phyloP scores from a whole-genome alignment of 2,797 vertebrate genomes.

The Eptatretus atami region DNA sequence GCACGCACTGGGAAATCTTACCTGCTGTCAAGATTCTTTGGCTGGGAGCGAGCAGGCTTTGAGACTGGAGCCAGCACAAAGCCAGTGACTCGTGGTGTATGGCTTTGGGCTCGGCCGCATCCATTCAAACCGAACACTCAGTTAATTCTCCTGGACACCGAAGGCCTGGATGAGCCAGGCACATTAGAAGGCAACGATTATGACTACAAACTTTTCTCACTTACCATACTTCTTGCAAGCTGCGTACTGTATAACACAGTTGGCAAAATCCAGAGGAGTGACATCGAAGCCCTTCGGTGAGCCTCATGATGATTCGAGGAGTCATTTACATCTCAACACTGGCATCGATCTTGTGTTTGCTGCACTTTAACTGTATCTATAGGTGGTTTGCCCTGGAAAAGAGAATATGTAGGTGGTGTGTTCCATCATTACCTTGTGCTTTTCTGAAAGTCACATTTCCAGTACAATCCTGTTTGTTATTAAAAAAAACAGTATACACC shows the following conservation, averaged over 20 bases:
- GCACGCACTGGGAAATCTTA: conserved; percentile 1
- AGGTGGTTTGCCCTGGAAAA: too few relatives aligned
- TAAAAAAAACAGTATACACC: too few relatives aligned
- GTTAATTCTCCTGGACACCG: not conserved
- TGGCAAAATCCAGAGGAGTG: conserved; percentile 2
- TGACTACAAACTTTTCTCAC: conserved; percentile 1
- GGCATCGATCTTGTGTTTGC: too few relatives aligned
- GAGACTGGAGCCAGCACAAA: conserved; percentile 1
- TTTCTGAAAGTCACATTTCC: too few relatives aligned
- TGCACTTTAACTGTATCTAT: too few relatives aligned
- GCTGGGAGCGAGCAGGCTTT: not conserved
- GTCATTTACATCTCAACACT: too few relatives aligned
- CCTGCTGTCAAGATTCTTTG: conserved; percentile 2
- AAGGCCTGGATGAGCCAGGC: conserved; percentile 3
- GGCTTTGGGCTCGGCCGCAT: not conserved
- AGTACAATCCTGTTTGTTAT: too few relatives aligned
- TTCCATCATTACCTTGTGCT: too few relatives aligned
- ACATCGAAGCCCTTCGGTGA: conserved; percentile 5
- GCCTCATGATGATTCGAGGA: too few relatives aligned
- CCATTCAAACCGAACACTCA: not conserved
- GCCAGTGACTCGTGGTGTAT: conserved; percentile 2
- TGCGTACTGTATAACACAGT: conserved; percentile 3
- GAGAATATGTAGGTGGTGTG: too few relatives aligned
- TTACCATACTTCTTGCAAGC: conserved; percentile 3
- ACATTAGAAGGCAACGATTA: not conserved